Base-by-base conservation (phyloP, 2,797 vertebrate species). In the Dryobates pubescens region DNA sequence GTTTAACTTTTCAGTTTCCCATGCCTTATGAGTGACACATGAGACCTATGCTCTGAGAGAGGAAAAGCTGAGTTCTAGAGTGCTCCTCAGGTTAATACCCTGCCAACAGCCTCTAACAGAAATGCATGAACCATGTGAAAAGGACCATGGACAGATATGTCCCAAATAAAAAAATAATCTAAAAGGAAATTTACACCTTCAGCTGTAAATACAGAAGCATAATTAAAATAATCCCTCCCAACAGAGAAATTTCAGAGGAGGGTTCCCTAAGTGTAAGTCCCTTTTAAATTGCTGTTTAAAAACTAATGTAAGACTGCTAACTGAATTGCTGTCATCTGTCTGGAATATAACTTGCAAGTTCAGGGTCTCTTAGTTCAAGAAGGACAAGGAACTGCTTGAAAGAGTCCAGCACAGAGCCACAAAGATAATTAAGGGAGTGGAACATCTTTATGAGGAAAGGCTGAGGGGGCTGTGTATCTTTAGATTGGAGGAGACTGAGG, bases 171-270 rank as follows among this genome's bases (percentile, higher is more conserved):
- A 75, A 41, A 19, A 17, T 32, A 70, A 57, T 8, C 5, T 8
- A 53, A 56, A 80, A 51, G 6, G 29, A 74, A 63, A 43, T 34
- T 63, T 30, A 24, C 5, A 69, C 8, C 17, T 62, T 34, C 23
- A 81, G 41, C 27, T 63, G 34, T 30, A 38, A 57, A 18, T 17
- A 43, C 2, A 38, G 17, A 70, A 89, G 49, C 68, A 6, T 57
- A 90, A 92, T 90, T 74, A 86, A 77, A 93, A 91, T 72, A 78
- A 85, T 87, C 57, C 88, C 75, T 82, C 58, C 63, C 27, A 88
- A 74, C 8, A 88, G 70, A 92, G 23, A 22, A 41, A 34, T 76
- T 84, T 57, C 83, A 72, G 38, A 89, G 79, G 27, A 63, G 67
- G 32, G 38, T 62, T 94, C 30, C 53, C 9, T 45, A 13, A 4